Evolutionary conservation across 2,113 vertebrate genomes (phyloP).

Genomic region (Oncorhynchus clarkii): DNA sequence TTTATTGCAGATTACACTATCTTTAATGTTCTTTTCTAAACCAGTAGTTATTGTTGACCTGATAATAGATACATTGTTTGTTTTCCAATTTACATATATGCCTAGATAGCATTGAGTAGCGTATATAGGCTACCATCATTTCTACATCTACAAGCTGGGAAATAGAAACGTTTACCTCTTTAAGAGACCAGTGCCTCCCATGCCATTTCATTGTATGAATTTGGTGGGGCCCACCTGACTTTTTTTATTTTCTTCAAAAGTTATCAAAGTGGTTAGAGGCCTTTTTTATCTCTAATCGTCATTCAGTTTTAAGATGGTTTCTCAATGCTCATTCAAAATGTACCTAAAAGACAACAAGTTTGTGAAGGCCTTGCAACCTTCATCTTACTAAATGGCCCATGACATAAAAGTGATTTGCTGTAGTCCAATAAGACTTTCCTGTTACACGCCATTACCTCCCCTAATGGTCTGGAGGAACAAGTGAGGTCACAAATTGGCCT

Average conservation of each 20-base stretch:
- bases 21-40: too few relatives aligned
- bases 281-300: background rate
- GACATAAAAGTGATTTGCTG: too few relatives aligned
- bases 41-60: too few relatives aligned
- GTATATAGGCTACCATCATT: background rate
- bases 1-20: too few relatives aligned
- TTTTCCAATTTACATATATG: too few relatives aligned
- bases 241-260: background rate
- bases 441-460: too few relatives aligned
- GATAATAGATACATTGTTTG: too few relatives aligned
- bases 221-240: background rate
- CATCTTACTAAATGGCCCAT: too few relatives aligned
- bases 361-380: background rate
- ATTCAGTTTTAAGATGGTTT: background rate
- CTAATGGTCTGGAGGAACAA: too few relatives aligned
- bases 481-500: too few relatives aligned
- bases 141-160: background rate
- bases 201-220: background rate
- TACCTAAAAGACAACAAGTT: background rate
- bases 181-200: background rate
- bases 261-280: background rate
- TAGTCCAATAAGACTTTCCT: too few relatives aligned
- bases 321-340: background rate
- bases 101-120: too few relatives aligned
- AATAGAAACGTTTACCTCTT: background rate